phyloP scores from a whole-genome alignment of 1,140 invertebrate genomes.

The Bombus waltoni region DNA sequence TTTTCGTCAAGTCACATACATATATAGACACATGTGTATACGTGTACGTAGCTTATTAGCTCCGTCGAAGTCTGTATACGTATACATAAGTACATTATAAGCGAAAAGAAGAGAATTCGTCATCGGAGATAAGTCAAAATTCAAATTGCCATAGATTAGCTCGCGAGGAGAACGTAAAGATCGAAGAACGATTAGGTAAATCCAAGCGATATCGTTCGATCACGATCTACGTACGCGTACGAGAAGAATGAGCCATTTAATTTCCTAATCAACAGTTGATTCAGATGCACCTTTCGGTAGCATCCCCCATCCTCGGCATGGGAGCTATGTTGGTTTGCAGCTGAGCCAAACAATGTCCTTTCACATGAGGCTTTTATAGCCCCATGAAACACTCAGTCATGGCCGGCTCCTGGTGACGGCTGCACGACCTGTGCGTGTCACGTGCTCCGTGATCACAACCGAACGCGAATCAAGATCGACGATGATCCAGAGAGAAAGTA shows the following conservation, averaged over 20 bases:
- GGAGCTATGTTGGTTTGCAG: conserved; percentile 72
- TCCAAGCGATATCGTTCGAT: conserved; percentile 62
- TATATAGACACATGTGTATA: background rate
- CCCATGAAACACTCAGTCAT: conserved; percentile 69
- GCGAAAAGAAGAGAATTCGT: conserved; percentile 6
- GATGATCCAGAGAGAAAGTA: too few relatives aligned
- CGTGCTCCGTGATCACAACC: background rate
- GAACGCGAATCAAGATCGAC: background rate
- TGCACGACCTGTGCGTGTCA: conserved; percentile 39
- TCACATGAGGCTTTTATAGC: conserved; percentile 82
- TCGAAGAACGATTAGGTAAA: conserved; percentile 70
- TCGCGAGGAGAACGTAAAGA: conserved; percentile 24
- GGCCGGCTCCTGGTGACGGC: conserved; percentile 60
- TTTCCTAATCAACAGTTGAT: conserved; percentile 82
- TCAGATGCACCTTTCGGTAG: conserved; percentile 81
- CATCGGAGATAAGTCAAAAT: background rate
- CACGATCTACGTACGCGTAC: conserved; percentile 63
- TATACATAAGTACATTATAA: background rate
- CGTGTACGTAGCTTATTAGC: background rate
- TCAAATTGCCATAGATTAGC: background rate
- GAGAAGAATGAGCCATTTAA: conserved; percentile 80
- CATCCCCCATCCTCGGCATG: conserved; percentile 61
- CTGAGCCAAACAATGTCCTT: conserved; percentile 82
- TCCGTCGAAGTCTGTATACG: background rate
- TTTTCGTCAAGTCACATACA: background rate